Base-by-base conservation (phyloP, 92 coral and sea anemone genomes). In the Paragorgia papillata region DNA sequence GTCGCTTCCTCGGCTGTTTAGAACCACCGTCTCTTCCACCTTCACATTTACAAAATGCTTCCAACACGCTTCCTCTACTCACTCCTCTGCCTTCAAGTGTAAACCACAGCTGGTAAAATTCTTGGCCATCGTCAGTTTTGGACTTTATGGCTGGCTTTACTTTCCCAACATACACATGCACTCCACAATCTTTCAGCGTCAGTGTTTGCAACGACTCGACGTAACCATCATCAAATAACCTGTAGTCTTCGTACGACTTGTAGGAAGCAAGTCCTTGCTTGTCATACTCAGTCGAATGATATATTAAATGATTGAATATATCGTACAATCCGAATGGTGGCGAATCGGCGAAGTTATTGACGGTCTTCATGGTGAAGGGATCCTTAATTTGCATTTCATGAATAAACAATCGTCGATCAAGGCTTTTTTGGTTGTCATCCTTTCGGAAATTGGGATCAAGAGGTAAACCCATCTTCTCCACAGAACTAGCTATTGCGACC, bases 101-200 rank as follows among this genome's bases (percentile, higher is more conserved):
- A 41, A 65, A 65, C 73, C 73, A 65, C 73, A 65, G 26, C 10
- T 65, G 51, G 31, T 65, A 65, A 3, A 31, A n/a, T 26, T 35
- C 53, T n/a, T 65, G 34, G 22, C 73, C 73, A 12, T 65, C 73
- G 24, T 65, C 31, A 20, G 89, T 81, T 51, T 85, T 74, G 13
- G 35, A 30, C 20, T 62, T 67, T 85, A 85, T 85, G 56, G 74
- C 67, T 12, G 85, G 82, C 15, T 75, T 56, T 50, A 85, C 85
- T 65, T 74, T 66, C 48, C 75, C 89, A 59, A 86, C 86, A 18
- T 82, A 75, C 19, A 88, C 87, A 65, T 85, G 85, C 43, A 89
- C 71, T 44, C 87, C 92, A 43, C 62, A 73, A 25, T 78, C 62
- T 50, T 85, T 79, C 43, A 89, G 82, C 33, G 35, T 56, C 67